Conservation (phyloP, 2,888 invertebrate species). For the Ptychoptera contaminata region DNA sequence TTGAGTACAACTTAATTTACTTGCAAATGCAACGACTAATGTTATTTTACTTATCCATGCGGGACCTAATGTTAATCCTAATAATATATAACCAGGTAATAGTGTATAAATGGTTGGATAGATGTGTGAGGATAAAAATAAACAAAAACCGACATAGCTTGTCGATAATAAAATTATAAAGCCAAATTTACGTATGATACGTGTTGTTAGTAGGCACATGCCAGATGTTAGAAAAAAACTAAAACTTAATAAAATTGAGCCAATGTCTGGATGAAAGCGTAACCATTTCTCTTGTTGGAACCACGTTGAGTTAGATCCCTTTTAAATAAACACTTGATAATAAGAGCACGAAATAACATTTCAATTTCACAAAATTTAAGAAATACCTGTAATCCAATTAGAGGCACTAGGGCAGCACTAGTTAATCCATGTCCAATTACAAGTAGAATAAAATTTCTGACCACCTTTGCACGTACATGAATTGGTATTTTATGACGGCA, state of each 20-base stretch:
- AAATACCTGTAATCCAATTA: slow-evolving; percentile 18
- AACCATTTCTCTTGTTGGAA: slow-evolving; percentile 29
- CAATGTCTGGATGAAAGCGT: slow-evolving; percentile 30
- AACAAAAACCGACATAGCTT: slow-evolving; percentile 37
- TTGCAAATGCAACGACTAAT: slow-evolving; percentile 25
- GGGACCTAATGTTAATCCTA: slow-evolving; percentile 40
- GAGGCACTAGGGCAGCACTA: slow-evolving; percentile 24
- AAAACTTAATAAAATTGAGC: slow-evolving; percentile 44
- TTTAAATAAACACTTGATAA: not conserved
- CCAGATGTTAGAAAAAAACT: slow-evolving; percentile 45
- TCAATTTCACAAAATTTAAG: not conserved
- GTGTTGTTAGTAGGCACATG: slow-evolving; percentile 36
- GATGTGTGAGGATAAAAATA: slow-evolving; percentile 45
- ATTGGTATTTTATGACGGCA: slow-evolving; percentile 28
- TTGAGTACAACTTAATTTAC: slow-evolving; percentile 27
- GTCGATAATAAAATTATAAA: slow-evolving; percentile 32
- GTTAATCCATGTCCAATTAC: slow-evolving; percentile 24
- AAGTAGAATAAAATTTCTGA: slow-evolving; percentile 24
- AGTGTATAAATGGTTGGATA: slow-evolving; percentile 37
- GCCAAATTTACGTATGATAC: slow-evolving; percentile 36
- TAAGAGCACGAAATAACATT: not conserved
- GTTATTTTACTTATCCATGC: slow-evolving; percentile 25
- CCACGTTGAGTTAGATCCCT: slow-evolving; percentile 31
- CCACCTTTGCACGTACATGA: slow-evolving; percentile 25
- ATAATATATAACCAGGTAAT: slow-evolving; percentile 34